Percentiles rank a stretch among this genome's conserved stretches.
These are phyloP conservation scores for Buceros bicornis DNA, from an alignment of 2,797 vertebrate species.

Conservation along the genomic window DNA sequence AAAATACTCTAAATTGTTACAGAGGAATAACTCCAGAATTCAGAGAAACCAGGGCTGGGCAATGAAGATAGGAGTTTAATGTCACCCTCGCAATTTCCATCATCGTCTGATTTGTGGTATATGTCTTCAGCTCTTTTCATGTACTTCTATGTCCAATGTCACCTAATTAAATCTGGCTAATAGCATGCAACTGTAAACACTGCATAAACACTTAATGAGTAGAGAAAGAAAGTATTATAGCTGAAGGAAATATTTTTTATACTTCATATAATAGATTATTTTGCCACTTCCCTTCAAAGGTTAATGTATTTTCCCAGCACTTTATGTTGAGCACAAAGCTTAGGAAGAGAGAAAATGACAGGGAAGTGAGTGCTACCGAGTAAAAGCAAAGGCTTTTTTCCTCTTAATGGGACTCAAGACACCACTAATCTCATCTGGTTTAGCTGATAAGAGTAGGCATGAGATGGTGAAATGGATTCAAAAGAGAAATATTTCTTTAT, in stretches of 20 bases:
- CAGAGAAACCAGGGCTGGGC: background rate
- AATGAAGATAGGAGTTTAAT: background rate
- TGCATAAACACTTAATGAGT: background rate
- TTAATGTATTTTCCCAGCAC: constrained; percentile 35
- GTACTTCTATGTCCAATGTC: background rate
- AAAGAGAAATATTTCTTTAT: constrained; percentile 29
- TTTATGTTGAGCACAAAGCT: constrained; percentile 36
- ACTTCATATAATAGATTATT: constrained; percentile 21
- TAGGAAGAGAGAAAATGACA: constrained; percentile 41
- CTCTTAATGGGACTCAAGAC: constrained; percentile 35
- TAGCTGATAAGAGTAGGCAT: constrained; percentile 26
- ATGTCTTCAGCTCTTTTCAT: background rate
- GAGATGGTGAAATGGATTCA: constrained; percentile 20
- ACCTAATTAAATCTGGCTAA: constrained; percentile 11
- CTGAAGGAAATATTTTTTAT: background rate
- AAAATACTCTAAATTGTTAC: background rate
- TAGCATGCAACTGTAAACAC: background rate
- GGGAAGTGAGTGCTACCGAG: constrained; percentile 4
- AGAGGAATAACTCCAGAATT: background rate
- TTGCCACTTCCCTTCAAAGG: constrained; percentile 26
- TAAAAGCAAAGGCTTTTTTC: constrained; percentile 36
- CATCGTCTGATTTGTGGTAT: background rate
- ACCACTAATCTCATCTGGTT: constrained; percentile 57
- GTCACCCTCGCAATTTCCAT: background rate
- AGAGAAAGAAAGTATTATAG: background rate